Conservation (phyloP, 2,797 vertebrate species). For the Florisuga fusca region DNA sequence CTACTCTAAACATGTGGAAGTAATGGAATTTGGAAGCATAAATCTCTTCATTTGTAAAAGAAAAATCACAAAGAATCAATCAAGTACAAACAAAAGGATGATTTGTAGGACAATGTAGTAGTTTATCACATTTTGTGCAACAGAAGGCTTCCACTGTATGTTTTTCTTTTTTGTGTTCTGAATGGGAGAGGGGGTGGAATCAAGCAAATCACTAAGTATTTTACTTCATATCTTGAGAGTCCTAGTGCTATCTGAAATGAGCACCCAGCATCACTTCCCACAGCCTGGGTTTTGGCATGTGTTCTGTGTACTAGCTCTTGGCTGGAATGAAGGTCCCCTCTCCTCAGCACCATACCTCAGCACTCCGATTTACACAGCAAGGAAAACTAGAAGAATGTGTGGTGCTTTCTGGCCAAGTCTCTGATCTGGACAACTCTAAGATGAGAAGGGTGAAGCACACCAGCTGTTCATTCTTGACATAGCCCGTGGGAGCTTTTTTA, state of each 20-base stretch:
- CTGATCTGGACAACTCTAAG: not conserved
- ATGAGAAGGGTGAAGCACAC: accelerated
- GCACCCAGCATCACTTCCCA: not conserved
- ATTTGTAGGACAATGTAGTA: not conserved
- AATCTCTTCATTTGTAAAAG: not conserved
- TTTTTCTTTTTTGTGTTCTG: not conserved
- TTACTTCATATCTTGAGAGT: not conserved
- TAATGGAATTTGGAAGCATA: not conserved
- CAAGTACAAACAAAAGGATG: not conserved
- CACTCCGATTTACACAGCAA: not conserved
- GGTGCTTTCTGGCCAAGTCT: not conserved
- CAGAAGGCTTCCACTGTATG: not conserved
- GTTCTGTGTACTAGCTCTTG: not conserved
- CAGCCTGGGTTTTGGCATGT: not conserved
- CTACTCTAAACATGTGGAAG: not conserved
- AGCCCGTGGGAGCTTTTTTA: not conserved
- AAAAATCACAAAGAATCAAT: not conserved
- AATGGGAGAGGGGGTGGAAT: not conserved
- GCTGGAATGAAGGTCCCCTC: not conserved
- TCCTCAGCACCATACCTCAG: not conserved
- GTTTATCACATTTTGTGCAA: not conserved
- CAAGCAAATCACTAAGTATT: not conserved
- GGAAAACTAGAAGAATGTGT: not conserved
- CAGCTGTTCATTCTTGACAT: not conserved
- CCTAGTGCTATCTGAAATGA: not conserved